A percentile compares a stretch with the other conserved stretches of the same genome.
phyloP scores from a whole-genome alignment of 2,888 invertebrate species.

The Parthenolecanium corni region DNA sequence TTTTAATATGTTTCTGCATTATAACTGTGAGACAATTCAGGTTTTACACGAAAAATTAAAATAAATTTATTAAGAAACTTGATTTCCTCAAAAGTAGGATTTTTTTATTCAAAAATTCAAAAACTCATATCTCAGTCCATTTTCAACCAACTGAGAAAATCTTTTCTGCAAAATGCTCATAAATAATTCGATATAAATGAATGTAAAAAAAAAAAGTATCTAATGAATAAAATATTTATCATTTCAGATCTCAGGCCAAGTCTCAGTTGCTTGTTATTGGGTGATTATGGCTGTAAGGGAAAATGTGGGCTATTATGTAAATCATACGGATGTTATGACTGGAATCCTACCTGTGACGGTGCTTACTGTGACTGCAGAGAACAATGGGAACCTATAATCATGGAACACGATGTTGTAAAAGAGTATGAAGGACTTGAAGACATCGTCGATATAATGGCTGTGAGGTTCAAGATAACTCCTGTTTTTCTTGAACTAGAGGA shows the following conservation, averaged over 20 bases:
- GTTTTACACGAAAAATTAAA: no score
- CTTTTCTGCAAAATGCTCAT: no score
- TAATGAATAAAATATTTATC: background rate
- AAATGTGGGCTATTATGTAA: constrained; percentile 5
- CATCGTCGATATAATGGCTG: background rate
- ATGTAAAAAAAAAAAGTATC: no score
- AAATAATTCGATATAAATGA: no score
- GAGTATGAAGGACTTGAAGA: background rate
- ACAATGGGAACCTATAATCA: background rate
- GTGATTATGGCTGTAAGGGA: background rate
- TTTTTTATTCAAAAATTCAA: no score
- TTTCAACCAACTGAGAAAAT: no score
- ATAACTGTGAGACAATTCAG: no score
- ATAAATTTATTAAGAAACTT: no score
- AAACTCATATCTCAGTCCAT: no score
- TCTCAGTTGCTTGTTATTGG: constrained; percentile 3
- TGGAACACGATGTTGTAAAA: background rate
- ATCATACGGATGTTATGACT: background rate
- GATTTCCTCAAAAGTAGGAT: no score
- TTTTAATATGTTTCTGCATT: no score
- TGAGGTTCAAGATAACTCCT: constrained; percentile 6
- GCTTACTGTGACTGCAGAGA: constrained; percentile 9
- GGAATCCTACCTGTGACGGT: background rate
- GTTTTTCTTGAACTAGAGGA: constrained; percentile 7
- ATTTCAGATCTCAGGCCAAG: background rate